phyloP scores from a whole-genome alignment of 2,888 invertebrate genomes.

The Sminthurides aquaticus region DNA sequence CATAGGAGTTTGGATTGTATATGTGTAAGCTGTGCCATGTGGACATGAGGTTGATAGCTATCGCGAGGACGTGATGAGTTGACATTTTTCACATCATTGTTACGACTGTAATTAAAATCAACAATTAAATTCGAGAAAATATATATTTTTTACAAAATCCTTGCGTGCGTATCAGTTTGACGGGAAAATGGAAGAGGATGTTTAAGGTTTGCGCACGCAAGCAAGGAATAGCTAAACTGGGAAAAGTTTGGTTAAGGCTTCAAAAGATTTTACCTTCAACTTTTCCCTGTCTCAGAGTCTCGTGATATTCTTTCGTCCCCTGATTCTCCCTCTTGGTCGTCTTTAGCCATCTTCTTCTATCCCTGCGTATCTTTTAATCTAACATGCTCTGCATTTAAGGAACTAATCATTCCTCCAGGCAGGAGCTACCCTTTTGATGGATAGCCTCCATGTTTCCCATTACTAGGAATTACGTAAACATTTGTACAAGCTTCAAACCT shows the following conservation, averaged over 20 bases:
- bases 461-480: neutral
- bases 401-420: neutral
- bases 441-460: neutral
- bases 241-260: no score
- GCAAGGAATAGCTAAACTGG: neutral
- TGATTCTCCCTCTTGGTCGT: no score
- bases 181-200: constrained; percentile 40
- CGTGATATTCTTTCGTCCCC: no score
- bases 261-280: no score
- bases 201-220: constrained; percentile 37
- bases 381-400: neutral
- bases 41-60: constrained; percentile 3
- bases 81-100: constrained; percentile 42
- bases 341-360: no score
- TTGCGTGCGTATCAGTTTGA: constrained; percentile 37
- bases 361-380: neutral
- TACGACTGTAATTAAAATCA: constrained; percentile 41
- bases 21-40: neutral
- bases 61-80: constrained; percentile 30
- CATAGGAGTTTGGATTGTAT: no score
- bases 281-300: no score
- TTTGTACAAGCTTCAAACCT: no score
- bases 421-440: constrained; percentile 20
- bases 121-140: constrained; percentile 31
- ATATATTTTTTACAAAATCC: constrained; percentile 22